Base-by-base conservation (phyloP, 1,140 invertebrate genomes). In the Apis dorsata region DNA sequence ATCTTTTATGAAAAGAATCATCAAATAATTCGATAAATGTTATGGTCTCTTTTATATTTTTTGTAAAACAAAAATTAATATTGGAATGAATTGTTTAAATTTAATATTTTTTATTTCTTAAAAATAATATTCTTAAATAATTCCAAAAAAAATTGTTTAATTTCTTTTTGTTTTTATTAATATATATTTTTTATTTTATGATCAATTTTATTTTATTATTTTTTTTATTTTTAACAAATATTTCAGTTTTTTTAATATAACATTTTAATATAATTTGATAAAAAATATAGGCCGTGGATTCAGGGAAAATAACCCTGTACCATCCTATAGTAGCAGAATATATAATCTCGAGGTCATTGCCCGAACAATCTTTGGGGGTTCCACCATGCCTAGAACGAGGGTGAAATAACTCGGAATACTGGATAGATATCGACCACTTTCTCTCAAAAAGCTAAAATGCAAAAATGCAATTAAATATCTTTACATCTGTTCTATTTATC, bases 311-410 rank as follows among this genome's bases (percentile, higher is more conserved):
- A 85, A 85, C 60, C 68, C 73, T 85, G 83, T 78, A 75, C 60
- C 80, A 74, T 72, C 76, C 73, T 81, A 87, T 79, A 88, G 85
- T 57, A 71, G 65, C 76, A 70, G 86, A 88, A 88, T 88, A 85
- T 88, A 88, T 88, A 88, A 88, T 85, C 86, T 89, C 89, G 91
- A 86, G 92, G 92, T 93, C 92, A 92, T 92, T 90, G 92, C 81
- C 91, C 92, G 91, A 91, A 92, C 91, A 91, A 92, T 93, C 92
- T 93, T 93, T 92, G 90, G 92, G 86, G 90, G 87, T 91, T 86
- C 81, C 79, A 89, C 88, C 88, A 87, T 89, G 85, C 81, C 86
- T 89, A 85, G 78, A 89, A 89, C 80, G 85, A 90, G 89, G 90
- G 88, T 90, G 88, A 90, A 86, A 85, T 81, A 86, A 88, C 85